A percentile compares a stretch with the other conserved stretches of the same genome.
Conservation (phyloP, 2,888 invertebrate genomes). For the Ecdyonurus torrentis region DNA sequence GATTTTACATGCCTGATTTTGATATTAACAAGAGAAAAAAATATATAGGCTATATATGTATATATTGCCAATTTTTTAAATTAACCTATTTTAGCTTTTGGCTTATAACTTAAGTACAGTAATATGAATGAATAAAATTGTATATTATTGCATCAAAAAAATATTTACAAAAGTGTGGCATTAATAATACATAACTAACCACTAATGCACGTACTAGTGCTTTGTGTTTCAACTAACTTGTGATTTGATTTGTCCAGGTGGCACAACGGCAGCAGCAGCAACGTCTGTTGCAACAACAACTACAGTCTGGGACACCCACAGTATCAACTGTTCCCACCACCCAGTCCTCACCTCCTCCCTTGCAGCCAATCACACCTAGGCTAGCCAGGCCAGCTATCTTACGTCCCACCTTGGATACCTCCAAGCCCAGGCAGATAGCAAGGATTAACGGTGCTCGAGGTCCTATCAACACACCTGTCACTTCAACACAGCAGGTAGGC, state of each 20-base stretch:
- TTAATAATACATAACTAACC: no score
- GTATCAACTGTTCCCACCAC: constrained; percentile 8
- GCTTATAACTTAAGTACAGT: no score
- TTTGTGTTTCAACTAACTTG: background rate
- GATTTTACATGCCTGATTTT: no score
- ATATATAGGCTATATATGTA: no score
- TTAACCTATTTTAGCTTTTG: no score
- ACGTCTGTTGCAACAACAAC: constrained; percentile 36
- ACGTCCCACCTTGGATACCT: background rate
- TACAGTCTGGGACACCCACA: constrained; percentile 14
- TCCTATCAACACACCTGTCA: constrained; percentile 2
- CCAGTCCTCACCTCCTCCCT: constrained; percentile 19
- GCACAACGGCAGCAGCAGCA: constrained; percentile 48
- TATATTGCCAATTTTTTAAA: no score
- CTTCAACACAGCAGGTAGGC: background rate
- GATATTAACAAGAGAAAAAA: no score
- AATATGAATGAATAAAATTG: no score
- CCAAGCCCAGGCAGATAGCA: constrained; percentile 9
- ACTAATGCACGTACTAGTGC: no score
- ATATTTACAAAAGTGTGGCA: no score
- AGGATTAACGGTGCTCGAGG: constrained; percentile 14
- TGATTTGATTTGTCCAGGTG: constrained; percentile 28
- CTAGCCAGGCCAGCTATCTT: constrained; percentile 2
- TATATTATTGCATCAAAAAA: no score
- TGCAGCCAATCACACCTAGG: constrained; percentile 15